Conservation (phyloP, 2,888 invertebrate species). For the Agrochola litura region DNA sequence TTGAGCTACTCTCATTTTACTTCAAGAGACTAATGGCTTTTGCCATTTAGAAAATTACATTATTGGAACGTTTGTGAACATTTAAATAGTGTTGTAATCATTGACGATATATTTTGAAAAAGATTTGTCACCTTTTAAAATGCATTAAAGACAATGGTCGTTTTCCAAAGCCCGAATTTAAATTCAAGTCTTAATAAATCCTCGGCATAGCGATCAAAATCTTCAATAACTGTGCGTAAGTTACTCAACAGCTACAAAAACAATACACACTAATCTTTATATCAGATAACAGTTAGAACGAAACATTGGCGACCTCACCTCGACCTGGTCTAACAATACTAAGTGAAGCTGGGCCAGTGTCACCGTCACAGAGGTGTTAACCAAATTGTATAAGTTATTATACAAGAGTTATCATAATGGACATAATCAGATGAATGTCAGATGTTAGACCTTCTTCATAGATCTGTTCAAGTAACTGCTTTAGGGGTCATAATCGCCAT, state of each 20-base stretch:
- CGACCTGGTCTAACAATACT: conserved; percentile 66
- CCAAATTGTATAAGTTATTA: conserved; percentile 62
- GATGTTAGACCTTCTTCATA: conserved; percentile 26
- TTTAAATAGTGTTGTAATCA: neutral
- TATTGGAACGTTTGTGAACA: neutral
- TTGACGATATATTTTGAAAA: neutral
- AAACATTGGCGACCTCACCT: conserved; percentile 58
- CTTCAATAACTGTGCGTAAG: conserved; percentile 56
- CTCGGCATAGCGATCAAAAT: conserved; percentile 41
- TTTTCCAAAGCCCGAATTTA: conserved; percentile 2
- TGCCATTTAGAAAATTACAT: neutral
- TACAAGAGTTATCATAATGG: conserved; percentile 52
- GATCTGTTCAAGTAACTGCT: neutral
- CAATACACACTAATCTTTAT: conserved; percentile 55
- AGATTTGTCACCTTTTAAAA: conserved; percentile 4
- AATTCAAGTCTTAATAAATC: conserved; percentile 27
- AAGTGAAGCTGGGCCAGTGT: conserved; percentile 52
- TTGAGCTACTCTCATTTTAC: too few species aligned
- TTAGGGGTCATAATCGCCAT: neutral
- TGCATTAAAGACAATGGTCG: conserved; percentile 15
- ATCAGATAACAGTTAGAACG: conserved; percentile 43
- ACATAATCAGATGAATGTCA: conserved; percentile 47
- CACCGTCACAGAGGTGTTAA: conserved; percentile 46
- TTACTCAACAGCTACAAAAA: conserved; percentile 52
- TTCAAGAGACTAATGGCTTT: too few species aligned